Conservation (phyloP, 2,797 vertebrate genomes). For the Selene dorsalis region DNA sequence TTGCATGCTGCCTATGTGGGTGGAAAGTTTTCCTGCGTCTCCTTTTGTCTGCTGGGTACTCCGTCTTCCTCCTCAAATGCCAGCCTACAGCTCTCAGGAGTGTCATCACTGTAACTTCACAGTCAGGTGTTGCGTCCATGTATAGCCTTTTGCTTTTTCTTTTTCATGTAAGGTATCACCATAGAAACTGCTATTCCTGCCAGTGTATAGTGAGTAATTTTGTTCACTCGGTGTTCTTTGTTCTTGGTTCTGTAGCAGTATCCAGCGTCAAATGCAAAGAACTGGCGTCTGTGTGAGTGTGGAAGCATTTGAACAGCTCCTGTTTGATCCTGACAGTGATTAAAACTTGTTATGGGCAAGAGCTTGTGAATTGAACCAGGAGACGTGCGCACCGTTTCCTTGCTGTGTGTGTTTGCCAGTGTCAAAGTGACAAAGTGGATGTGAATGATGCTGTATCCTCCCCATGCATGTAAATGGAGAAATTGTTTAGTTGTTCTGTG, state of each 20-base stretch:
- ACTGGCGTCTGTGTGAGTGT: neutral
- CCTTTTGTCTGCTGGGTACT: slow-evolving; percentile 46
- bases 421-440: slow-evolving; percentile 24
- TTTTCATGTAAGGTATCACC: slow-evolving; percentile 21
- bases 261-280: neutral
- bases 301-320: slow-evolving; percentile 29
- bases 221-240: neutral
- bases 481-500: slow-evolving; percentile 70
- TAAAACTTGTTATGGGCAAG: slow-evolving; percentile 45
- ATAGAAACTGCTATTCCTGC: slow-evolving; percentile 28
- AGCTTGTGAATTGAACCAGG: slow-evolving; percentile 33
- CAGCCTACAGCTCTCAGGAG: slow-evolving; percentile 51
- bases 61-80: slow-evolving; percentile 31
- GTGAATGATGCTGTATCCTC: slow-evolving; percentile 39
- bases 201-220: neutral
- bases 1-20: slow-evolving; percentile 45
- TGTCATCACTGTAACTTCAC: slow-evolving; percentile 49
- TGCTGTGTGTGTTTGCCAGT: slow-evolving; percentile 24
- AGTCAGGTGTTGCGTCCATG: slow-evolving; percentile 19
- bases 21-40: slow-evolving; percentile 41
- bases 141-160: neutral
- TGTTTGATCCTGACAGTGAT: slow-evolving; percentile 57
- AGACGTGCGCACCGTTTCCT: slow-evolving; percentile 27
- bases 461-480: slow-evolving; percentile 72
- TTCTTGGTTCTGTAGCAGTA: neutral